Evolutionary conservation across 2,888 invertebrate species (phyloP).

Genomic region (Trichopoda pennipes): DNA sequence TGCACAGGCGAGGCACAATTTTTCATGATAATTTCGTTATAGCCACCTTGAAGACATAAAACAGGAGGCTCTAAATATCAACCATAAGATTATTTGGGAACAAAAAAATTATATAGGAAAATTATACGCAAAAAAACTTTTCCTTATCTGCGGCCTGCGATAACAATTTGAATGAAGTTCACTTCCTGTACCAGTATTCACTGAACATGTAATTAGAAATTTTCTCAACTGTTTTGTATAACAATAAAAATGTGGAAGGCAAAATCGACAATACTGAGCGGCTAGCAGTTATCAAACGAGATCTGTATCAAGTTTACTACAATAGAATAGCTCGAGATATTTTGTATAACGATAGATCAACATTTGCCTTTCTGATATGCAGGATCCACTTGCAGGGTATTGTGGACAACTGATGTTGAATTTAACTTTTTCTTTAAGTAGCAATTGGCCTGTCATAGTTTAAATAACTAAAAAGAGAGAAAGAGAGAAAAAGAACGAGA

Average conservation of each 20-base stretch:
- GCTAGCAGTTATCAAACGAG: slow-evolving; percentile 93
- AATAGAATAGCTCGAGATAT: slow-evolving; percentile 98
- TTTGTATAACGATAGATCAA: slow-evolving; percentile 97
- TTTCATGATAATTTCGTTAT: slow-evolving; percentile 99
- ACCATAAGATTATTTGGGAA: slow-evolving; percentile 98
- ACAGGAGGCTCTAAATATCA: slow-evolving; percentile 98
- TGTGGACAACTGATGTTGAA: slow-evolving; percentile 91
- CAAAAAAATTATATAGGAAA: slow-evolving; percentile 98
- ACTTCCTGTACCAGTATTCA: slow-evolving; percentile 99
- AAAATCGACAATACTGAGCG: slow-evolving; percentile 92
- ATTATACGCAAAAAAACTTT: slow-evolving; percentile 98
- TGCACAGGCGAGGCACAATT: slow-evolving; percentile 99
- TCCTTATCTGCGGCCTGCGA: slow-evolving; percentile 98
- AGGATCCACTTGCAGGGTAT: slow-evolving; percentile 96
- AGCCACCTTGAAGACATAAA: slow-evolving; percentile 97
- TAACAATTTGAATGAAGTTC: slow-evolving; percentile 97
- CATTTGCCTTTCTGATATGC: slow-evolving; percentile 96
- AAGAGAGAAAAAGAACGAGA: no score
- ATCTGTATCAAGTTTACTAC: slow-evolving; percentile 96
- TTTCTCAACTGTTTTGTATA: slow-evolving; percentile 95
- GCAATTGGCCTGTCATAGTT: no score
- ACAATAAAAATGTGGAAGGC: slow-evolving; percentile 88
- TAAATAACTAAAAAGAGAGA: no score
- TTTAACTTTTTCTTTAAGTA: slow-evolving; percentile 97
- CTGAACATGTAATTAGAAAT: slow-evolving; percentile 99